Evolutionary conservation across 2,797 vertebrate genomes (phyloP), one percentile per base, ranked within the genome.

Genomic region (Gallinago nigripennis): DNA sequence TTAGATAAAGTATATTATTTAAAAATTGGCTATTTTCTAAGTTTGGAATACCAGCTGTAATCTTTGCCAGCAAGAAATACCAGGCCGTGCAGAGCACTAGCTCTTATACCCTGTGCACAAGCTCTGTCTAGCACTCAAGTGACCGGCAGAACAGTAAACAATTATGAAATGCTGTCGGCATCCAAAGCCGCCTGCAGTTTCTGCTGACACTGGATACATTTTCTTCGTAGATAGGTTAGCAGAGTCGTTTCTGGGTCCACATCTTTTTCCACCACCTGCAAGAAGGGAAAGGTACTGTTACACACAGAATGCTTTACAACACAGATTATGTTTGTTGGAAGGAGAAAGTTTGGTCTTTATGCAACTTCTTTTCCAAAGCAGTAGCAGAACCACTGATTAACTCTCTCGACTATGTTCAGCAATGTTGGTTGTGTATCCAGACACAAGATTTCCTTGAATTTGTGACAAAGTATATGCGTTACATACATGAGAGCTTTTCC

Each of bases 211-310:
- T 37, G 97, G 98, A 97, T 99, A 99, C 99, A 13, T 94, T 98
- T 99, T 95, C 98, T 99, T 96, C 99, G 97, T 68, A 99, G 97
- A 45, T 99, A 99, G 6, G 95, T 98, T 94, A 99, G 90, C 56
- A 99, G 97, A 1, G 98, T 99, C 93, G 97, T 99, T 97, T 99
- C 99, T 30, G 99, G 99, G 31, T 99, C 99, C 16, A 98, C 98
- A 64, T 99, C 97, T 92, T 95, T 98, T 97, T 99, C 99, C n/a
- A 98, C 97, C 45, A 99, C 97, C 99, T 99, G 96, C 73, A 96
- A 91, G 63, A 96, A 77, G 39, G 48, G 35, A 86, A 93, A 96
- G 9, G 51, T 46, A 56, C 2, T 31, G 51, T 88, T 68, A 94
- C 18, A 60, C 27, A 73, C 12, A 33, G 61, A 60, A 80, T 8